Conservation (phyloP, 2,797 vertebrate species). For the Dromococcyx pavoninus region DNA sequence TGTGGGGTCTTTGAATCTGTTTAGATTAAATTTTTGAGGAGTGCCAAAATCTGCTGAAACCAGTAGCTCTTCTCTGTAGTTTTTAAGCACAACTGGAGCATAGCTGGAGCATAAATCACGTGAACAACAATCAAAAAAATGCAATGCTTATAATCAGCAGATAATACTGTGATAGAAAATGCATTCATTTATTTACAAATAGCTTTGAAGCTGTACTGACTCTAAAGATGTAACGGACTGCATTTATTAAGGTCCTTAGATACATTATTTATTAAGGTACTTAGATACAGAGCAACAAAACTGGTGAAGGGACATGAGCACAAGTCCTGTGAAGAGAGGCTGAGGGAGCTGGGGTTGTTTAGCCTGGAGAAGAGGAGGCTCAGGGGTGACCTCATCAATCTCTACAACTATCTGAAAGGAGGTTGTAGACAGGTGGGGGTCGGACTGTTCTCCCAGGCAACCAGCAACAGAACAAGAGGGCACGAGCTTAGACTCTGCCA, state of each 20-base stretch:
- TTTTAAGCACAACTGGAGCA: background rate
- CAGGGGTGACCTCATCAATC: no score
- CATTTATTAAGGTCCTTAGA: background rate
- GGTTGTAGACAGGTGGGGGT: no score
- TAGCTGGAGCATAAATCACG: background rate
- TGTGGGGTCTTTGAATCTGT: background rate
- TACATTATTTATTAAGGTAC: no score
- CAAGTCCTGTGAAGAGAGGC: no score
- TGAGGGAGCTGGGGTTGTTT: no score
- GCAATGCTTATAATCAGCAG: background rate
- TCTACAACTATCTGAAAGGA: no score
- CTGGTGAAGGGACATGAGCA: no score
- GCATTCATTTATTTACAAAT: background rate
- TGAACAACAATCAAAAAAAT: background rate
- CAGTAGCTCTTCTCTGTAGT: background rate
- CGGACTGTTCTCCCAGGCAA: no score
- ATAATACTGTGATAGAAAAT: background rate
- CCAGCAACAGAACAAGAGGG: no score
- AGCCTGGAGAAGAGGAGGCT: no score
- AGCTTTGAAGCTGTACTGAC: background rate
- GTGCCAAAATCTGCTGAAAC: background rate
- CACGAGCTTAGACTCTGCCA: no score
- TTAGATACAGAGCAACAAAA: no score
- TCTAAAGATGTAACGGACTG: background rate
- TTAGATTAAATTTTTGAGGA: background rate